Evolutionary conservation across 2,797 vertebrate genomes (phyloP), one percentile per base, ranked within the genome.

Genomic region (Sebastolobus altivelis): DNA sequence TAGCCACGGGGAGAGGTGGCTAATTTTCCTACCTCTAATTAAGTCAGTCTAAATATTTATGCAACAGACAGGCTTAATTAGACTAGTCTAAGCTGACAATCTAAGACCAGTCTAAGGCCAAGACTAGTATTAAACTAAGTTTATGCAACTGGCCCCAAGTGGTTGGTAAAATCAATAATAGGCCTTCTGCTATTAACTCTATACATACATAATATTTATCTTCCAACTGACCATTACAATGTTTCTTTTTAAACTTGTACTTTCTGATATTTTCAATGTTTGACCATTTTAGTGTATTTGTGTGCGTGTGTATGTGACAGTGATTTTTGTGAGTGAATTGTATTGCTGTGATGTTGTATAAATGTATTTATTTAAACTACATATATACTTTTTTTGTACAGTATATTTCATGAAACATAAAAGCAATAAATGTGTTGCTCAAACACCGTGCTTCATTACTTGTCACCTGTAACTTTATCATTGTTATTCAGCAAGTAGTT

Each of bases 341-440:
- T 62, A 4, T 61, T 59, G 37, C 67, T 68, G 67, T 65, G 0
- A 65, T 40, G 0, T 46, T 74, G 9, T 31, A 33, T 27, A 46
- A 8, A 46, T n/a, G 3, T 37, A 6, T 55, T 12, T 56, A 37
- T 14, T 13, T 29, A n/a, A 18, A 56, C 6, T 38, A 3, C 7
- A 12, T 46, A 18, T 43, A 11, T 1, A 16, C n/a, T 12, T 29
- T 52, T 69, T 35, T 46, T n/a, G 46, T 49, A n/a, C 20, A 20
- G 18, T 27, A 25, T 61, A 38, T 49, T 49, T 6, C 1, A 29
- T 54, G 18, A 4, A 38, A 71, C 38, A 43, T 37, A 33, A 67
- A 49, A 25, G 27, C 5, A 75, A 76, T 72, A 80, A 77, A 77
- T 10, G 3, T 29, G 3, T 12, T 58, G 20, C 38, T 77, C 25